Evolutionary conservation across 2,113 vertebrate genomes (phyloP).

Genomic region (Lamprotornis superbus): DNA sequence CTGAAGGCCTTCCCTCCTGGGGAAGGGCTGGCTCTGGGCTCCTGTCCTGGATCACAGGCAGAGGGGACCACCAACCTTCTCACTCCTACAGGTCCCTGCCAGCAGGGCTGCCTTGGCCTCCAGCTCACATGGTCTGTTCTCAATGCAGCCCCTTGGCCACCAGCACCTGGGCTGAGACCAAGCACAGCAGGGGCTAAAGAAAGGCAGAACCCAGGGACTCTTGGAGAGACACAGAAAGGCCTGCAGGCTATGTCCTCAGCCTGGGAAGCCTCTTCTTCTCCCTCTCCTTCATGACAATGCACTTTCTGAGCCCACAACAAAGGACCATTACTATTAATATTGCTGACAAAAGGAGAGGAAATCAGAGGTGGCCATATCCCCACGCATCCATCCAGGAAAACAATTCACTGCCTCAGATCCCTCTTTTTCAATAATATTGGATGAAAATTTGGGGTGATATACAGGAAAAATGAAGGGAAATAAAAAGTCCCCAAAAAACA

Average conservation of each 20-base stretch:
- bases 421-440: not conserved
- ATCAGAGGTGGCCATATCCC: not conserved
- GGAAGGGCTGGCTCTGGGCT: not conserved
- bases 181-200: not conserved
- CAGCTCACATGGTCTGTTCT: not conserved
- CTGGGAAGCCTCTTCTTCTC: not conserved
- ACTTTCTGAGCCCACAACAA: not conserved
- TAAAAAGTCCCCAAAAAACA: not conserved
- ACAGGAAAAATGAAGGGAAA: not conserved
- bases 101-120: not conserved
- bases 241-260: not conserved
- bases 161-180: not conserved
- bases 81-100: not conserved
- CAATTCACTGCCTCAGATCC: not conserved
- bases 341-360: not conserved
- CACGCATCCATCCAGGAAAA: not conserved
- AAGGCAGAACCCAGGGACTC: not conserved
- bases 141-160: not conserved
- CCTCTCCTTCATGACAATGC: not conserved
- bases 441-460: not conserved
- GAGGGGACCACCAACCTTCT: not conserved
- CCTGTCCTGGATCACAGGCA: not conserved
- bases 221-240: not conserved
- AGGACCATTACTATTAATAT: not conserved
- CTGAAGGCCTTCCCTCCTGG: not conserved